phyloP scores from a whole-genome alignment of 2,797 vertebrate species.

The Sebastes hubbsi region DNA sequence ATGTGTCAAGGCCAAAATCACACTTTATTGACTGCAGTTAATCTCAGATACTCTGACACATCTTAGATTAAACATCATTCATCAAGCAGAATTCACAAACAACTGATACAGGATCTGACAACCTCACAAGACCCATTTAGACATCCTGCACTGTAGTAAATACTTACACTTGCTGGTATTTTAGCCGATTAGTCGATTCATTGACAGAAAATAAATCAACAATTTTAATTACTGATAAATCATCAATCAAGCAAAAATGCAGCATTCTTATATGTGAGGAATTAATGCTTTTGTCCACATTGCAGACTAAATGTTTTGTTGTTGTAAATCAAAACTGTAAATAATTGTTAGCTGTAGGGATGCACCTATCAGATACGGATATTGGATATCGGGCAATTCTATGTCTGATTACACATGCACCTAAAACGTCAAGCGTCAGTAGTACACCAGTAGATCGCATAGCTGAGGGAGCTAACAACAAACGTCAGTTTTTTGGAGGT shows the following conservation, averaged over 20 bases:
- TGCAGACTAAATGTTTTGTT: neutral
- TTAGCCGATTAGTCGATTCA: neutral
- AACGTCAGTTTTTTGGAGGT: no score
- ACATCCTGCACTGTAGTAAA: neutral
- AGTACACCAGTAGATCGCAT: no score
- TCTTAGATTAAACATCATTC: neutral
- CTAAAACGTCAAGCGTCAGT: no score
- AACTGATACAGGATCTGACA: neutral
- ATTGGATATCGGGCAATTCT: no score
- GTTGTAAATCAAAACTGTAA: neutral
- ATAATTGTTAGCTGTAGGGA: no score
- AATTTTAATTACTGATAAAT: neutral
- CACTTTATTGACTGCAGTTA: constrained; percentile 18
- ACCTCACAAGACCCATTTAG: neutral
- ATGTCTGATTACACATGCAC: no score
- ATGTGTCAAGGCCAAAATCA: constrained; percentile 13
- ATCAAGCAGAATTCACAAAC: neutral
- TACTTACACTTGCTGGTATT: neutral
- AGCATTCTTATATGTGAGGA: neutral
- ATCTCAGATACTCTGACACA: constrained; percentile 5
- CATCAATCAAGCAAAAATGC: neutral
- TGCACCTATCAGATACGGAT: no score
- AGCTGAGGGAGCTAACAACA: no score
- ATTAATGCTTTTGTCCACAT: neutral
- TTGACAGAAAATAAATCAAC: neutral